Evolutionary conservation across 2,113 vertebrate genomes (phyloP).

Genomic region (Cisticola juncidis): DNA sequence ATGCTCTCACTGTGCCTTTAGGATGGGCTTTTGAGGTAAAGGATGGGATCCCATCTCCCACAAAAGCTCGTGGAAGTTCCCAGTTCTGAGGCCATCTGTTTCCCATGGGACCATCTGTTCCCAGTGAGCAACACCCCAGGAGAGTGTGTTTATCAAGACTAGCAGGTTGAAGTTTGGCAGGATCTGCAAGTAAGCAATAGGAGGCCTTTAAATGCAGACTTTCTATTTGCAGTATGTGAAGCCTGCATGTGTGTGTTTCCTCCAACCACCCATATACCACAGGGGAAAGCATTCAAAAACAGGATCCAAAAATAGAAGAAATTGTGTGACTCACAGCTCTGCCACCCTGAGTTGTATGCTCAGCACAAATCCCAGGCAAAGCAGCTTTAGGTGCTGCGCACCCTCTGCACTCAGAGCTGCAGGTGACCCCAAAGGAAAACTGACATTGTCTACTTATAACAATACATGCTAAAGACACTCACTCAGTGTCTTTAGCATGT

Average conservation of each 20-base stretch:
- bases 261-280: constrained; percentile 13
- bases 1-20: background rate
- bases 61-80: constrained; percentile 30
- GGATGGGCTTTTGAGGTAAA: background rate
- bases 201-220: constrained; percentile 38
- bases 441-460: background rate
- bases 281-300: constrained; percentile 35
- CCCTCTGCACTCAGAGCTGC: background rate
- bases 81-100: constrained; percentile 9
- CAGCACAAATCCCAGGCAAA: constrained; percentile 17
- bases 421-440: background rate
- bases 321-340: background rate
- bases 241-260: constrained; percentile 5
- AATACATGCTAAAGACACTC: background rate
- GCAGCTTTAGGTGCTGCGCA: background rate
- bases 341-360: background rate
- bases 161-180: constrained; percentile 50
- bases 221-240: constrained; percentile 48
- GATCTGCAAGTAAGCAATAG: constrained; percentile 38
- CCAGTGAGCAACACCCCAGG: background rate
- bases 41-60: background rate
- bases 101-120: constrained; percentile 43
- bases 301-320: constrained; percentile 33
- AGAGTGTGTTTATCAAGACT: constrained; percentile 35
- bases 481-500: no score